Percentiles rank a stretch among this genome's conserved stretches.
These are phyloP conservation scores for Nothocercus nigrocapillus DNA, from an alignment of 2,113 vertebrate species.

Conservation along the genomic window DNA sequence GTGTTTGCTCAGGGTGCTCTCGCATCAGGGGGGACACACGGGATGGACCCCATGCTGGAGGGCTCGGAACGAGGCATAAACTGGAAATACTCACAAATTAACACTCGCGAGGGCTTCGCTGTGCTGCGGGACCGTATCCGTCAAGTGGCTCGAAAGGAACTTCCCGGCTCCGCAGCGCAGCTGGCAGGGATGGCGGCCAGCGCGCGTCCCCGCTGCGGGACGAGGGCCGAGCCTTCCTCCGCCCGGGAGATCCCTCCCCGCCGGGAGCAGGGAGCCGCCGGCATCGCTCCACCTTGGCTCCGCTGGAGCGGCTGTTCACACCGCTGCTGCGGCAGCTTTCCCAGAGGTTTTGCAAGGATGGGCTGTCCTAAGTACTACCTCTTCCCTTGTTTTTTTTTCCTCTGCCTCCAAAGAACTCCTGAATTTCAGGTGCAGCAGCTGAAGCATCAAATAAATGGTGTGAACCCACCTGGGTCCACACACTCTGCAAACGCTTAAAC, in stretches of 20 bases:
- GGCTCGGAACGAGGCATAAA: background rate
- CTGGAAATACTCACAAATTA: background rate
- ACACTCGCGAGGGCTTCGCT: background rate
- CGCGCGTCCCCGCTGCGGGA: background rate
- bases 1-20: background rate
- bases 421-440: background rate
- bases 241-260: too few relatives aligned
- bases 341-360: background rate
- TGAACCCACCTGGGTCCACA: accelerated
- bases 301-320: too few relatives aligned
- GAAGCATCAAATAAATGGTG: background rate
- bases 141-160: background rate
- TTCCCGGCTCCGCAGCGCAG: background rate
- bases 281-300: too few relatives aligned
- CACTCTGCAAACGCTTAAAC: background rate
- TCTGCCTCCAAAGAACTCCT: background rate
- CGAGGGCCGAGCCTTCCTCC: background rate
- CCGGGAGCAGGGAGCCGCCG: too few relatives aligned
- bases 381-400: background rate
- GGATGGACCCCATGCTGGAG: background rate
- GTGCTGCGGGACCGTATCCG: background rate
- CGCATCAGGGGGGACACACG: accelerated
- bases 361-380: background rate
- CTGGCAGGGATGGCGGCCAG: background rate
- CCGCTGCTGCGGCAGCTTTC: background rate